These are phyloP conservation scores for Drosophila algonquin DNA, from an alignment of 2,888 invertebrate species.

Conservation along the genomic window DNA sequence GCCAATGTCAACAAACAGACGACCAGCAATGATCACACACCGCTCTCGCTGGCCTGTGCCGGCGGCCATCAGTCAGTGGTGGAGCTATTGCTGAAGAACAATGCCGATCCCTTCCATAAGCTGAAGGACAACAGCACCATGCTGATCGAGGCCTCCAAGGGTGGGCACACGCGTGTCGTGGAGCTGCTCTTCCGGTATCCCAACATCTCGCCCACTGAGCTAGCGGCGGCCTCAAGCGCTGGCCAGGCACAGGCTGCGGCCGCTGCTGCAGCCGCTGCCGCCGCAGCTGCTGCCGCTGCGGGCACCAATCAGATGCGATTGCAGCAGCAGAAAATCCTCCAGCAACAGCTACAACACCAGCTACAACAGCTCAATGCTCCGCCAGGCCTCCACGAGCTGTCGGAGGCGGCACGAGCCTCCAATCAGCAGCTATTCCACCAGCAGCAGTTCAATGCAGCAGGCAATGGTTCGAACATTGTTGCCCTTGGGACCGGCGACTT, in stretches of 20 bases:
- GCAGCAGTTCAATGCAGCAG: slow-evolving; percentile 75
- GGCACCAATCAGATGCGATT: slow-evolving; percentile 81
- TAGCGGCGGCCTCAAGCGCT: slow-evolving; percentile 78
- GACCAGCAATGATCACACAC: slow-evolving; percentile 98
- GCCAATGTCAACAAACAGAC: slow-evolving; percentile 95
- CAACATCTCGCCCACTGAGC: slow-evolving; percentile 88
- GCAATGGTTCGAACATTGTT: slow-evolving; percentile 60
- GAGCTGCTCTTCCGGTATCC: slow-evolving; percentile 97
- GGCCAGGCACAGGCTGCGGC: slow-evolving; percentile 41
- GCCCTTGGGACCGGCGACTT: slow-evolving; percentile 77
- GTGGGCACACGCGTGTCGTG: slow-evolving; percentile 98
- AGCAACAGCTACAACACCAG: slow-evolving; percentile 84
- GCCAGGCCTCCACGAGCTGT: slow-evolving; percentile 86
- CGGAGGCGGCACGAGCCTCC: slow-evolving; percentile 86
- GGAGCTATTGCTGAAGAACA: slow-evolving; percentile 94
- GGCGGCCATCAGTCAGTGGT: slow-evolving; percentile 98
- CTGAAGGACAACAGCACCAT: slow-evolving; percentile 99
- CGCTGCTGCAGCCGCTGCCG: slow-evolving; percentile 66
- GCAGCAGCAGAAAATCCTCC: slow-evolving; percentile 82
- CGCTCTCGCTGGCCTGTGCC: slow-evolving; percentile 97
- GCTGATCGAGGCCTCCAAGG: slow-evolving; percentile 99
- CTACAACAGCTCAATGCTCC: slow-evolving; percentile 83
- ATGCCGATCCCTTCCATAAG: slow-evolving; percentile 98
- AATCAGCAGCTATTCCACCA: slow-evolving; percentile 85
- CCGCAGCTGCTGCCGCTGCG: slow-evolving; percentile 67